Evolutionary conservation across 1,140 invertebrate species (phyloP).

Genomic region (Adelges cooleyi): DNA sequence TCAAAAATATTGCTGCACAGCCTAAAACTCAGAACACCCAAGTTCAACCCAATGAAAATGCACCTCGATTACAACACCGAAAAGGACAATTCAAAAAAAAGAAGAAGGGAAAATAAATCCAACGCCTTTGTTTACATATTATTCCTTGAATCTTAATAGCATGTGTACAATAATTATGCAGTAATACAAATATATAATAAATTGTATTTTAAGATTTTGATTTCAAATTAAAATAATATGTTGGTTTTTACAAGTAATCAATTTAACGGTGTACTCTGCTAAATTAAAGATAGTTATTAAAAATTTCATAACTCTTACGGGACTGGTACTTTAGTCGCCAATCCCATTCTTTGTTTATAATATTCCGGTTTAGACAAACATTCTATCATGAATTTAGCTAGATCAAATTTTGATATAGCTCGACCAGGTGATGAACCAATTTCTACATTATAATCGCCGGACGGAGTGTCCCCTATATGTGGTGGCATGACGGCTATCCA

Average conservation of each 20-base stretch:
- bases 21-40: constrained; percentile 45
- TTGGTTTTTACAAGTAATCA: background rate
- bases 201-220: background rate
- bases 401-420: constrained; percentile 33
- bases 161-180: background rate
- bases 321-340: constrained; percentile 32
- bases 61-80: constrained; percentile 46
- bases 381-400: constrained; percentile 50
- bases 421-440: constrained; percentile 33
- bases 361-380: constrained; percentile 52
- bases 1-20: constrained; percentile 48
- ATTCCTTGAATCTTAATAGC: background rate
- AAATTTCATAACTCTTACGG: background rate
- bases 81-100: constrained; percentile 52
- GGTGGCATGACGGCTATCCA: constrained; percentile 70
- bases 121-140: background rate
- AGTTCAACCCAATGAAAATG: constrained; percentile 41
- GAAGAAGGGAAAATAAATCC: constrained; percentile 43
- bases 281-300: background rate
- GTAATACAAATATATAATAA: background rate
- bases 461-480: constrained; percentile 53
- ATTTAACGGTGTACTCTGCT: too few species aligned
- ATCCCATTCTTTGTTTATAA: constrained; percentile 40
- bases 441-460: constrained; percentile 30
- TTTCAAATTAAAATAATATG: background rate